Evolutionary conservation across 92 coral and sea anemone species (phyloP), one percentile per base, ranked within the genome.

Genomic region (Scolanthus callimorphus): DNA sequence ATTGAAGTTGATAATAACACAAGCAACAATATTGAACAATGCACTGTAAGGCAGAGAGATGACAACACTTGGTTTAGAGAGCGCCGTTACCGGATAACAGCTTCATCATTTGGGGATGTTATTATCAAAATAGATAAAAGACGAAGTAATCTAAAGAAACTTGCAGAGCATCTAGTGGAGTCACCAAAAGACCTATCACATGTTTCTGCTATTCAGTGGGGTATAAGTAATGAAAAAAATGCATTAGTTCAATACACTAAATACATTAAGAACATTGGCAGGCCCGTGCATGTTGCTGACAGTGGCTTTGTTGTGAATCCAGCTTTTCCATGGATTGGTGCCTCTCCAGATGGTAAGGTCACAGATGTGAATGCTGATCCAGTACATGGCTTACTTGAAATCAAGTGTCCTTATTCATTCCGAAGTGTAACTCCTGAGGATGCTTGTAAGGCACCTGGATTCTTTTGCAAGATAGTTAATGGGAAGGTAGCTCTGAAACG

Each of bases 261-360:
- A 64, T 51, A 19, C n/a, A 25, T 64, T 65, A 25, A 12, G 17
- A 51, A 65, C 51, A 64, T 26, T 9, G 19, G 74, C 31, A 67
- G 48, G 25, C 67, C 74, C 10, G 54, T 67, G 3, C 26, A 15
- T 31, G 17, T 68, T 41, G 34, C 56, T 39, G 57, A 59, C 27
- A 57, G 68, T 20, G 76, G 76, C 20, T 20, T 60, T 12, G 67
- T 60, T 43, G 67, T 60, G 20, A 21, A 23, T 8, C 22, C 17
- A 22, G 70, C 47, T 34, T 2, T 49, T 17, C 70, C 77, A 3
- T 59, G 44, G 27, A 20, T 70, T 17, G 70, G 70, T 17, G 77
- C 70, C 31, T 46, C 70, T 1, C 45, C 70, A 0, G 77, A 71
- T 71, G 70, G 78, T 3, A 71, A 71, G 37, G 78, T 71, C 11